Base-by-base conservation (phyloP, 2,888 invertebrate genomes). In the Aplocera efformata region DNA sequence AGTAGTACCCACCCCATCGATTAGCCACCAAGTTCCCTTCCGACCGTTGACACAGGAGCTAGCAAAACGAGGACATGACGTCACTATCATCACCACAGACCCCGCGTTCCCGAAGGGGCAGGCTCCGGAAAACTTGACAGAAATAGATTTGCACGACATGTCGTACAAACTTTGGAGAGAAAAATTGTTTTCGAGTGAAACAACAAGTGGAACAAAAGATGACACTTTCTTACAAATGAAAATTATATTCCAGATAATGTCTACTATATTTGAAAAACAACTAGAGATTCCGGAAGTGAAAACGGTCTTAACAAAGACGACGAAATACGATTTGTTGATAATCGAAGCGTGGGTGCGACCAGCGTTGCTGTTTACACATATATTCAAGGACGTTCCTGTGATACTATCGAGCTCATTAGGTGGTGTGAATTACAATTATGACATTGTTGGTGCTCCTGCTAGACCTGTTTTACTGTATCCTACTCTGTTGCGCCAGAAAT, bases 241-340 rank as follows among this genome's bases (percentile, higher is more conserved):
- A 21, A 21, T 1, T 0, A 30, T 46, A n/a, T 31, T 25, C 13
- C 13, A 20, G 2, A 7, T 35, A 8, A 35, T 35, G 34, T 20
- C 24, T 1, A 17, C 3, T 2, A 9, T 38, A 8, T 42, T 34
- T 7, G 38, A 34, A 13, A 9, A 25, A 13, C 46, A 46, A 10
- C 20, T 38, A 13, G 11, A 20, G 7, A 30, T 55, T 8, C 48
- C 57, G 10, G 59, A 63, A 52, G 49, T 72, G 9, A 53, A 63
- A 45, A 21, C 49, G 8, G 32, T 67, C 1, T 39, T 68, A 3
- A 46, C 54, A 1, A 53, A 44, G 22, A 55, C 54, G 5, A 50
- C 58, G 29, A 53, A 64, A 7, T 89, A 80, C 41, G 89, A 89
- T 59, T 46, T 83, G 6, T 56, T 84, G 1, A 49, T 89, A n/a